Evolutionary conservation across 2,888 invertebrate species (phyloP).

Genomic region (Philaethria dido): DNA sequence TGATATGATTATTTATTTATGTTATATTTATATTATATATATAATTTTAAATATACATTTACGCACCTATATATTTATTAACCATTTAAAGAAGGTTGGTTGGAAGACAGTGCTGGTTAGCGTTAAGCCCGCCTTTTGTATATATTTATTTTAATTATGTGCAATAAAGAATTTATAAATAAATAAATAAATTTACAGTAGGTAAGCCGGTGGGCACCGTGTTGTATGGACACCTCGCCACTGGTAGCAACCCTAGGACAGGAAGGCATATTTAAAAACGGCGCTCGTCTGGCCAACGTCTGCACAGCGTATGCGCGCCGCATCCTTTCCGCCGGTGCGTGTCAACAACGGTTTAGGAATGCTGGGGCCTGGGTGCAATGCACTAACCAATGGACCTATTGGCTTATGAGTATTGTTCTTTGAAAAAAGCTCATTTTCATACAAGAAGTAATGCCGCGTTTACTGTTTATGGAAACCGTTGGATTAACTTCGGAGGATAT

Average conservation of each 20-base stretch:
- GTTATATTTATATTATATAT: no score
- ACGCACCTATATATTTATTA: no score
- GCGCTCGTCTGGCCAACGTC: slow-evolving; percentile 73
- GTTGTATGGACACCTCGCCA: no score
- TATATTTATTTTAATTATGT: no score
- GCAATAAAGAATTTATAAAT: no score
- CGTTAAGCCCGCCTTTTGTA: no score
- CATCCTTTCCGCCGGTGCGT: slow-evolving; percentile 63
- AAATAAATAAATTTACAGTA: no score
- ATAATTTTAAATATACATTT: no score
- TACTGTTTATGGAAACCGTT: neutral
- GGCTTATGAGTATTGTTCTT: slow-evolving; percentile 24
- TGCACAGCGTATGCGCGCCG: slow-evolving; percentile 66
- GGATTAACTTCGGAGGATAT: neutral
- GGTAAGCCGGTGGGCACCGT: no score
- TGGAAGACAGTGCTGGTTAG: no score
- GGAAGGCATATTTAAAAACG: slow-evolving; percentile 68
- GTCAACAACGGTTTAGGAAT: slow-evolving; percentile 51
- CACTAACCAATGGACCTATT: slow-evolving; percentile 30
- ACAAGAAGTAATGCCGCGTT: neutral
- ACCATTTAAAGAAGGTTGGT: no score
- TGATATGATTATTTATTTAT: no score
- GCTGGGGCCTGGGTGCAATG: slow-evolving; percentile 47
- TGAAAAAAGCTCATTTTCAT: slow-evolving; percentile 8
- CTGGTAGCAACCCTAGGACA: slow-evolving; percentile 62